A percentile compares a stretch with the other conserved stretches of the same genome.
These are phyloP conservation scores for Drosophila asahinai DNA, from an alignment of 1,140 invertebrate species.

Conservation along the genomic window DNA sequence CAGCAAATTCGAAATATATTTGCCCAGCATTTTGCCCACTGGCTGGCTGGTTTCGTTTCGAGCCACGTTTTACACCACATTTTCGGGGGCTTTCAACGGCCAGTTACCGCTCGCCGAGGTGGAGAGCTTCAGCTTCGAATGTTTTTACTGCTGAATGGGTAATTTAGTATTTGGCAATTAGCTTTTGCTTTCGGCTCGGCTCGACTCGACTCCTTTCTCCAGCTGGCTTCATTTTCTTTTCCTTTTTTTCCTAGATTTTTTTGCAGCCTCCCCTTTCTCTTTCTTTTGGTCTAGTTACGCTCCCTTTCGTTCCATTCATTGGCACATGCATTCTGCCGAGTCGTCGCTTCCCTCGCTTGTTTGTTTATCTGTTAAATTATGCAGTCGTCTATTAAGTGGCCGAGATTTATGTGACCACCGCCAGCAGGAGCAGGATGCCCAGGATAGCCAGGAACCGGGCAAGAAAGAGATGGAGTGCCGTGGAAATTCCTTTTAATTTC, in stretches of 20 bases:
- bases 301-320: constrained; percentile 44
- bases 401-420: constrained; percentile 72
- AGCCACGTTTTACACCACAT: constrained; percentile 73
- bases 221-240: constrained; percentile 9
- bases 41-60: constrained; percentile 37
- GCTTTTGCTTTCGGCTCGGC: constrained; percentile 73
- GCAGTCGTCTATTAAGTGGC: constrained; percentile 82
- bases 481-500: constrained; percentile 35
- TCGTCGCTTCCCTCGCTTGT: constrained; percentile 65
- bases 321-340: constrained; percentile 53
- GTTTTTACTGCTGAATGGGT: constrained; percentile 83
- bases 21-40: constrained; percentile 60
- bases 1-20: constrained; percentile 83
- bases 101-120: constrained; percentile 8
- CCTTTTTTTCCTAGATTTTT: constrained; percentile 1
- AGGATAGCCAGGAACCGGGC: constrained; percentile 7
- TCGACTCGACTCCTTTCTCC: constrained; percentile 4
- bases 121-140: constrained; percentile 54
- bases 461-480: constrained; percentile 3
- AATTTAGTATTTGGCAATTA: constrained; percentile 84
- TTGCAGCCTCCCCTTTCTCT: background rate
- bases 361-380: constrained; percentile 84
- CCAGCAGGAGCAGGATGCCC: constrained; percentile 22
- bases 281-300: constrained; percentile 13
- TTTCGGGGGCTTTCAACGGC: constrained; percentile 61